Evolutionary conservation across 2,113 vertebrate species (phyloP), one percentile per base, ranked within the genome.

Genomic region (Hyperoodon ampullatus): DNA sequence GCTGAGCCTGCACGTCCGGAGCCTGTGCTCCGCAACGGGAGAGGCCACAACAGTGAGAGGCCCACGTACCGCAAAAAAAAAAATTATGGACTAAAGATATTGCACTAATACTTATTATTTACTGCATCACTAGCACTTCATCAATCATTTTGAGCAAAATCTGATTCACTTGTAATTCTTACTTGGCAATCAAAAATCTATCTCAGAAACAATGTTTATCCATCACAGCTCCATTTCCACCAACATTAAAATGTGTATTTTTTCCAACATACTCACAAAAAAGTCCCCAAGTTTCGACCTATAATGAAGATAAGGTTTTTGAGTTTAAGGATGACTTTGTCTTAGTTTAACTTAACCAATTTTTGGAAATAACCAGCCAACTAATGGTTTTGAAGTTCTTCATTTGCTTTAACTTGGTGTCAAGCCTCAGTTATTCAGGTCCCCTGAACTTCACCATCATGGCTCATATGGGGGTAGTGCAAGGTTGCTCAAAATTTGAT

Each of bases 401-500:
- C 19, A 58, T 60, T 74, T 26, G 35, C 21, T 35, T 71, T 88
- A n/a, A 63, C n/a, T 70, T 82, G 21, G 8, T 35, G 7, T 68
- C 24, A 61, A 53, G 3, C 16, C 0, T 28, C 44, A 39, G 8
- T 53, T 83, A 71, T 19, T 65, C 30, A 23, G 16, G 4, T 78
- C 2, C 28, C 14, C 5, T 66, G 15, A 58, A 65, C 39, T n/a
- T 61, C 21, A 55, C 55, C 21, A 18, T 58, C 21, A 58, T 13
- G 14, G 10, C 19, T 83, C 23, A 11, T 0, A 7, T 2, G 6
- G 8, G 14, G 8, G 4, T 26, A 23, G 15, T 4, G n/a, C 0
- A n/a, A 24, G 4, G 1, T 26, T 5, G 12, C 7, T 44, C 53
- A 58, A 5, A 6, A 14, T 74, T 55, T 72, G 26, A 58, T 28